Evolutionary conservation across 2,797 vertebrate species (phyloP).

Genomic region (Apogon talboti): DNA sequence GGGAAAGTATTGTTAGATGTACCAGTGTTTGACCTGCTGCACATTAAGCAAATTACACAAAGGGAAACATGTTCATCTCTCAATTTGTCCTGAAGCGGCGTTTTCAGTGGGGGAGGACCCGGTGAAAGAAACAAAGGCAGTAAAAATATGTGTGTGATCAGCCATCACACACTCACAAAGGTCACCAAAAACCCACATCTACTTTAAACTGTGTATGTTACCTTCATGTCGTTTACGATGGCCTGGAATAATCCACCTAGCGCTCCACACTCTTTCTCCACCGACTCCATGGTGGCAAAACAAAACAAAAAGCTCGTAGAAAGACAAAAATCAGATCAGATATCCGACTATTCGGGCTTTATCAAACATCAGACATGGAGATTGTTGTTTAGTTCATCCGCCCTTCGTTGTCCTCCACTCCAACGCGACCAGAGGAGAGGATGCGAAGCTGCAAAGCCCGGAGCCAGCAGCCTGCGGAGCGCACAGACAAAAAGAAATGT

Average conservation of each 20-base stretch:
- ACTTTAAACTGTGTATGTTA: constrained; percentile 72
- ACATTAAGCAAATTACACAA: constrained; percentile 77
- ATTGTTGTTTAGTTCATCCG: constrained; percentile 45
- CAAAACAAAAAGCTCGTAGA: constrained; percentile 34
- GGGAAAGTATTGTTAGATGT: constrained; percentile 12
- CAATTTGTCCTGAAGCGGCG: constrained; percentile 71
- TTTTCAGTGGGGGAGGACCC: constrained; percentile 72
- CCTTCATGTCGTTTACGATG: constrained; percentile 99
- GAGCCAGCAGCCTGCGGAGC: constrained; percentile 48
- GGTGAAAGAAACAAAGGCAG: constrained; percentile 82
- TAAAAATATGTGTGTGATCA: constrained; percentile 71
- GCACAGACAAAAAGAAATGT: constrained; percentile 74
- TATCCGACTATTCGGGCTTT: constrained; percentile 30
- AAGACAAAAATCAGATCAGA: constrained; percentile 22
- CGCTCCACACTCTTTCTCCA: constrained; percentile 96
- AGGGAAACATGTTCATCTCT: constrained; percentile 73
- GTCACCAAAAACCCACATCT: constrained; percentile 30
- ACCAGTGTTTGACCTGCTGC: constrained; percentile 63
- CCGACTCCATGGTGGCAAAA: constrained; percentile 90
- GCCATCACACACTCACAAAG: constrained; percentile 42
- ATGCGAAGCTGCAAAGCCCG: constrained; percentile 53
- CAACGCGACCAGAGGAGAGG: constrained; percentile 25
- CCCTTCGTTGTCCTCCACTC: constrained; percentile 48
- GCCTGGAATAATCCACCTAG: constrained; percentile 97
- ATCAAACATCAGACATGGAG: constrained; percentile 39